phyloP scores from a whole-genome alignment of 2,113 vertebrate species.

The Trogon surrucura region DNA sequence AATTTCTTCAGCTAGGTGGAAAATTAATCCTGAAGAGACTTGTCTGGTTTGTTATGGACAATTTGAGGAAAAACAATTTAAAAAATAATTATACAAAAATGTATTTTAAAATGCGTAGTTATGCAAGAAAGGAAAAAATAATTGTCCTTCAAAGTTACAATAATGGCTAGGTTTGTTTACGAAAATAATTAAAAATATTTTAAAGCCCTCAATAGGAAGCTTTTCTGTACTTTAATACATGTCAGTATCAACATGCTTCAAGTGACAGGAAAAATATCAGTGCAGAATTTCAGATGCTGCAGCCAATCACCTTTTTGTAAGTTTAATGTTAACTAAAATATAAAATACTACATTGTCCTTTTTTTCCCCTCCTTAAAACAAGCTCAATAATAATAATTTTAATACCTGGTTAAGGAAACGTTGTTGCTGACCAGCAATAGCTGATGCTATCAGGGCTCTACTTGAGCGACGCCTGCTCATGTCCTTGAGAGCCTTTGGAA shows the following conservation, averaged over 20 bases:
- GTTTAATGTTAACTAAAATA: not conserved
- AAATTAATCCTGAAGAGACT: conserved; percentile 47
- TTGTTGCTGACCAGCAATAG: not conserved
- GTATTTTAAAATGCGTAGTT: not conserved
- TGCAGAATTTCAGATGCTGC: not conserved
- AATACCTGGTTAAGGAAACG: not conserved
- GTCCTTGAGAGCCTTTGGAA: not conserved
- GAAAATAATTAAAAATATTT: not conserved
- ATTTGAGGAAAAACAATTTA: not conserved
- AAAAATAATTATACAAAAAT: not conserved
- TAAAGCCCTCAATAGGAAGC: not conserved
- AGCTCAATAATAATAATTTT: not conserved
- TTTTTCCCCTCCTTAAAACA: not conserved
- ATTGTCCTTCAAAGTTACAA: not conserved
- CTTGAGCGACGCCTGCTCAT: not conserved
- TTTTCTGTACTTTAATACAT: not conserved
- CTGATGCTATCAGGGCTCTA: not conserved
- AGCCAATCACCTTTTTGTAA: not conserved
- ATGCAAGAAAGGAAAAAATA: not conserved
- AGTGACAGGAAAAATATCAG: not conserved
- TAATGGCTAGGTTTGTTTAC: not conserved
- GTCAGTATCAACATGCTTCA: not conserved
- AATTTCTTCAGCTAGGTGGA: conserved; percentile 38
- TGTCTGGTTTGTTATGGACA: conserved; percentile 12
- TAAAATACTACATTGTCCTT: not conserved